A percentile compares a stretch with the other conserved stretches of the same genome.
Evolutionary conservation across 1,140 invertebrate species (phyloP).

Genomic region (Nilaparvata lugens): DNA sequence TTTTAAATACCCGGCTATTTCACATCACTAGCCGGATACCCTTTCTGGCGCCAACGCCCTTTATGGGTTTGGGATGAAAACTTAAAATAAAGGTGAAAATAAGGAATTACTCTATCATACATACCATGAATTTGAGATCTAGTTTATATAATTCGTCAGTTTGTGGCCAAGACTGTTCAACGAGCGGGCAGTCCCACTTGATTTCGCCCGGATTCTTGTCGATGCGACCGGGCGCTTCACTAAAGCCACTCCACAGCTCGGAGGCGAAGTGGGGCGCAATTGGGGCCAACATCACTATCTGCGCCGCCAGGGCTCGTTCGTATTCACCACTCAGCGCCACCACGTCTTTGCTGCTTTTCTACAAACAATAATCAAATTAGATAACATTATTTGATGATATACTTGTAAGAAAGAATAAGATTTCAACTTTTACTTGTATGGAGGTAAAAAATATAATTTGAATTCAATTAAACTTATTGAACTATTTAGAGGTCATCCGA

Average conservation of each 20-base stretch:
- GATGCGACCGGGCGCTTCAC: constrained; percentile 45
- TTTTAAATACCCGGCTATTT: too few relatives aligned
- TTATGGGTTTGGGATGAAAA: too few relatives aligned
- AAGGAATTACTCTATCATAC: not conserved
- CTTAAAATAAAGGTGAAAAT: not conserved
- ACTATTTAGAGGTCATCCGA: not conserved
- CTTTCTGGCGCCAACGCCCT: too few relatives aligned
- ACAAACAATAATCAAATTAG: constrained; percentile 31
- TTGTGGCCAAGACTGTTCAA: constrained; percentile 70
- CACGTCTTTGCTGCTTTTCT: constrained; percentile 44
- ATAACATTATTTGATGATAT: not conserved
- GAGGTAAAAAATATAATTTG: not conserved
- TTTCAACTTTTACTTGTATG: too few relatives aligned
- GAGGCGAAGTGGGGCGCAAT: constrained; percentile 83
- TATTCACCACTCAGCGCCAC: constrained; percentile 60
- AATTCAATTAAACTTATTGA: too few relatives aligned
- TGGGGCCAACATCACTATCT: constrained; percentile 78
- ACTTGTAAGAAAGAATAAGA: constrained; percentile 4
- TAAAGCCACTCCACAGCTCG: constrained; percentile 77
- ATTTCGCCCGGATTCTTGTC: constrained; percentile 42
- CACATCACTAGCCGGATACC: too few relatives aligned
- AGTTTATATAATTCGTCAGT: constrained; percentile 56
- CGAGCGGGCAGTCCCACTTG: constrained; percentile 51
- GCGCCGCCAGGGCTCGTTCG: constrained; percentile 61
- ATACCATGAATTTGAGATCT: constrained; percentile 10